A percentile compares a stretch with the other conserved stretches of the same genome.
Conservation (phyloP, 2,113 vertebrate species). For the Passer montanus region DNA sequence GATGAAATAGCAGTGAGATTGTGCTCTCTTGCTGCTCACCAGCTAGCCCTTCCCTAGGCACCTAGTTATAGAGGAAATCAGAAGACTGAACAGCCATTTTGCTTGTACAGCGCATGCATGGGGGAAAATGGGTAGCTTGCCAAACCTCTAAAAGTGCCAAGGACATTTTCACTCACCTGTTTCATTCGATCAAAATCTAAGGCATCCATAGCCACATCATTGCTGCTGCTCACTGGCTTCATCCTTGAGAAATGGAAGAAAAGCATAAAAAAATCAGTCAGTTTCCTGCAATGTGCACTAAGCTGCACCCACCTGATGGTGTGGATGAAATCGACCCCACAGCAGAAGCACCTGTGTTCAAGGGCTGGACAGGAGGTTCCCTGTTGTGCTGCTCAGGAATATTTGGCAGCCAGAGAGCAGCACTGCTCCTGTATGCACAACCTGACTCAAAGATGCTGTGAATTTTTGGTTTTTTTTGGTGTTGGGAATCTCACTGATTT, state of each 20-base stretch:
- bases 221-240: slow-evolving; percentile 89
- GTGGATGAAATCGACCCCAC: background rate
- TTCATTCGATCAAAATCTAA: slow-evolving; percentile 98
- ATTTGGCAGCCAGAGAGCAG: background rate
- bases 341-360: background rate
- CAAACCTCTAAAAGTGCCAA: background rate
- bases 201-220: slow-evolving; percentile 87
- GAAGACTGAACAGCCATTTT: slow-evolving; percentile 33
- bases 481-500: background rate
- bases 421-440: background rate
- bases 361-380: background rate
- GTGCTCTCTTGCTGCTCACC: background rate
- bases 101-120: slow-evolving; percentile 53
- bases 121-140: slow-evolving; percentile 60
- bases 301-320: background rate
- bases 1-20: background rate
- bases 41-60: slow-evolving; percentile 37
- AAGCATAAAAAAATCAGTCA: background rate
- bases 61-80: slow-evolving; percentile 28
- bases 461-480: background rate
- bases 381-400: background rate
- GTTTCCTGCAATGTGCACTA: background rate
- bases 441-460: background rate
- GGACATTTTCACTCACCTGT: slow-evolving; percentile 79
- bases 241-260: slow-evolving; percentile 76